These are phyloP conservation scores for Coelogynopora nodosa DNA, from an alignment of 2,888 invertebrate species.

Conservation along the genomic window DNA sequence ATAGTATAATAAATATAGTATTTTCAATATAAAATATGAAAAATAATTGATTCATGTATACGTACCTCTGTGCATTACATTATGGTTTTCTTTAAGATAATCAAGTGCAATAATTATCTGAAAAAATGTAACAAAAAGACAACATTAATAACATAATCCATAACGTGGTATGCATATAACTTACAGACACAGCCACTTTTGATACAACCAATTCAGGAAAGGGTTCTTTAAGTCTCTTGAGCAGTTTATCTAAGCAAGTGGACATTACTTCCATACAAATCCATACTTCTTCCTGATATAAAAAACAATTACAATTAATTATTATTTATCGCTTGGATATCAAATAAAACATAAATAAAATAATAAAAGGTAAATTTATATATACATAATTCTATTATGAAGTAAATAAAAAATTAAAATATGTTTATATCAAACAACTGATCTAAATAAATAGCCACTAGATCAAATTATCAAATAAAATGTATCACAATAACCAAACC, in stretches of 20 bases:
- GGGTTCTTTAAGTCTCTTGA: constrained; percentile 73
- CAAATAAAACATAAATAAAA: too few species aligned
- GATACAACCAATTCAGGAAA: constrained; percentile 93
- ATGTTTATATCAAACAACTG: too few species aligned
- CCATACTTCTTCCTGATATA: constrained; percentile 75
- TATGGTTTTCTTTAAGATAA: constrained; percentile 92
- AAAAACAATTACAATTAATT: neutral
- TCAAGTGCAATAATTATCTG: constrained; percentile 75
- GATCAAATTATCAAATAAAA: too few species aligned
- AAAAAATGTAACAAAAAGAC: constrained; percentile 39
- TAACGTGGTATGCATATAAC: neutral
- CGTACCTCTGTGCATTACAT: constrained; percentile 81
- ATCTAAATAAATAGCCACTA: too few species aligned
- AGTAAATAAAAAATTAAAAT: too few species aligned
- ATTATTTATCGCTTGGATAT: constrained; percentile 1
- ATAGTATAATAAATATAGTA: too few species aligned
- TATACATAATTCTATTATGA: too few species aligned
- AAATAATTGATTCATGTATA: too few species aligned
- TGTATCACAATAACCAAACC: too few species aligned
- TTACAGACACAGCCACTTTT: constrained; percentile 76
- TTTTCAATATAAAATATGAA: too few species aligned
- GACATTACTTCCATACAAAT: constrained; percentile 99
- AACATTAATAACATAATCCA: too few species aligned
- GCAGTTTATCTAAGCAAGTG: constrained; percentile 92
- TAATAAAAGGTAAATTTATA: too few species aligned